Conservation (phyloP, 2,113 vertebrate genomes). For the Nanger granti region DNA sequence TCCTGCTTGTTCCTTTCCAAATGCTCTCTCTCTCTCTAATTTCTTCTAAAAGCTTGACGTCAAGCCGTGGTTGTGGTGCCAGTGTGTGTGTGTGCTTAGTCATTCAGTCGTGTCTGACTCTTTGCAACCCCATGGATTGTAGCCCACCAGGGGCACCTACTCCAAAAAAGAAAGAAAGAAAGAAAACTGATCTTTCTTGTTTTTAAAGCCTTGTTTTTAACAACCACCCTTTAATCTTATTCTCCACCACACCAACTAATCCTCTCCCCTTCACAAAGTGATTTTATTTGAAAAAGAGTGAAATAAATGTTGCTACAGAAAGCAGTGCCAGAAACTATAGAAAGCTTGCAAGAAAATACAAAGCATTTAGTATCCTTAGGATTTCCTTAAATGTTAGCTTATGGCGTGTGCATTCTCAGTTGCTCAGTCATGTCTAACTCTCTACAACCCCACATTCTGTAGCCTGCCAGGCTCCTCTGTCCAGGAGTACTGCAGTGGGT, state of each 20-base stretch:
- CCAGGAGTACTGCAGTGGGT: background rate
- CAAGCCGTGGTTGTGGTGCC: background rate
- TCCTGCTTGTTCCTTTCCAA: background rate
- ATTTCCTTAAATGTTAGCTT: background rate
- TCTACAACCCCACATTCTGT: background rate
- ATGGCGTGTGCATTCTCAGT: background rate
- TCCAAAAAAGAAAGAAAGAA: background rate
- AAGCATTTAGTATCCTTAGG: background rate
- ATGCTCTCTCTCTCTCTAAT: background rate
- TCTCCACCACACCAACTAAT: background rate
- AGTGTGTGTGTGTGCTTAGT: background rate
- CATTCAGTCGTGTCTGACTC: background rate
- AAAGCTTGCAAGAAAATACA: background rate
- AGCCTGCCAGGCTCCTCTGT: background rate
- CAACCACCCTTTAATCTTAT: background rate
- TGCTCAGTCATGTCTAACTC: background rate
- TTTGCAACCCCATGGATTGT: background rate
- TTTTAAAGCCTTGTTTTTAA: background rate
- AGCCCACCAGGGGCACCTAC: background rate
- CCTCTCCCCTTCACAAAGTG: background rate
- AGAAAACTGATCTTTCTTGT: background rate
- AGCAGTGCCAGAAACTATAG: background rate
- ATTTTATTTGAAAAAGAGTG: background rate
- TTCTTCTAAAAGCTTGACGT: background rate
- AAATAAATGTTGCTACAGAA: background rate